Percentiles rank a stretch among this genome's conserved stretches.
Evolutionary conservation across 2,797 vertebrate genomes (phyloP).

Genomic region (Pachyuromys duprasi): DNA sequence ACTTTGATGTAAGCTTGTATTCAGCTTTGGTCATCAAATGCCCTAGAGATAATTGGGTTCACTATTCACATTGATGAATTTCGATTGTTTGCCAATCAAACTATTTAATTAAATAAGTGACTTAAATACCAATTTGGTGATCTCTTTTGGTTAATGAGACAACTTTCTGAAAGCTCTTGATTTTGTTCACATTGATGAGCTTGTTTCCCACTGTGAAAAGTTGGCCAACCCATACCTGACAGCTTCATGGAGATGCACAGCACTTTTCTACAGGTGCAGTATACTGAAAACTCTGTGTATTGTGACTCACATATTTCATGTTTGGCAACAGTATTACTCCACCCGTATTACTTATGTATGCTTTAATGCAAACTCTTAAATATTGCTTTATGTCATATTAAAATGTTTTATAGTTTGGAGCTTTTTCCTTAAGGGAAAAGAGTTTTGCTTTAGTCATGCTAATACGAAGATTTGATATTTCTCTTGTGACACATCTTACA

Average conservation of each 20-base stretch:
- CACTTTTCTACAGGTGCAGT: background rate
- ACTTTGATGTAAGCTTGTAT: background rate
- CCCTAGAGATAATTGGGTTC: background rate
- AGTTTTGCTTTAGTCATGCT: background rate
- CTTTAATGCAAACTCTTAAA: slow-evolving; percentile 33
- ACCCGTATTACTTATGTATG: background rate
- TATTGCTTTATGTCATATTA: slow-evolving; percentile 18
- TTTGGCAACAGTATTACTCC: background rate
- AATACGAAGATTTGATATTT: background rate
- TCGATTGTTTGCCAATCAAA: slow-evolving; percentile 19
- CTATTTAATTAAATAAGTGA: background rate
- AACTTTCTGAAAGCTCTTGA: background rate
- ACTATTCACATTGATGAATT: background rate
- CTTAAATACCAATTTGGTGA: background rate
- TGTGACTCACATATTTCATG: background rate
- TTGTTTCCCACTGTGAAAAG: background rate
- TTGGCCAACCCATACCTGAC: background rate
- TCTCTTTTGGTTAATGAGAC: background rate
- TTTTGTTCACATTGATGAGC: slow-evolving; percentile 13
- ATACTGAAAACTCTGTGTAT: background rate
- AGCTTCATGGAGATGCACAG: background rate
- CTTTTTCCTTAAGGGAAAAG: background rate
- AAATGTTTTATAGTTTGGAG: slow-evolving; percentile 10
- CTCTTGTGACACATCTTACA: background rate
- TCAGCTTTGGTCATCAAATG: slow-evolving; percentile 35